These are phyloP conservation scores for Sander lucioperca DNA, from an alignment of 2,113 vertebrate species.

Conservation along the genomic window DNA sequence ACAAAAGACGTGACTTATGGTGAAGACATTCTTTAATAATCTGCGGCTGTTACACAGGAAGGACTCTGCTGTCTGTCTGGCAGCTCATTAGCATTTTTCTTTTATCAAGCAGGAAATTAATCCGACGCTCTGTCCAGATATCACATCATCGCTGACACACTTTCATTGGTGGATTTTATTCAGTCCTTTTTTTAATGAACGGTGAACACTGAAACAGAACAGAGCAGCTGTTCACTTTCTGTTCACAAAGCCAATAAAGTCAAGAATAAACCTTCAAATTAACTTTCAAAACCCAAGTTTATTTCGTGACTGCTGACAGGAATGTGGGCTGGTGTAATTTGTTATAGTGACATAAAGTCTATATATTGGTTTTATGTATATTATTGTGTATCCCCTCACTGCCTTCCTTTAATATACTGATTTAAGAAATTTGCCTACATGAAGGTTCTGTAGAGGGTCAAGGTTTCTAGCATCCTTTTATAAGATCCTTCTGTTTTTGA, in stretches of 20 bases:
- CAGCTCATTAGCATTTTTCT: slow-evolving; percentile 63
- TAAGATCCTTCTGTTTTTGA: neutral
- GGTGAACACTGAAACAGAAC: slow-evolving; percentile 32
- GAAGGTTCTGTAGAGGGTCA: neutral
- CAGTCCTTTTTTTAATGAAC: slow-evolving; percentile 41
- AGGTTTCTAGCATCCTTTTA: neutral
- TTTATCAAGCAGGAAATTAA: slow-evolving; percentile 65
- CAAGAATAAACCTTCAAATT: slow-evolving; percentile 24
- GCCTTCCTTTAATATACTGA: neutral
- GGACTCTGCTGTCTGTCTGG: slow-evolving; percentile 27
- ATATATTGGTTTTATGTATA: neutral
- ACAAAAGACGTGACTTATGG: neutral
- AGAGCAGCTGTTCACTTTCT: slow-evolving; percentile 30
- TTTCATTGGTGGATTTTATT: slow-evolving; percentile 41
- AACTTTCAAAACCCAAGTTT: slow-evolving; percentile 11
- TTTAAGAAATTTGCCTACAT: neutral
- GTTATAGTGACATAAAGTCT: neutral
- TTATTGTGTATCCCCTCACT: neutral
- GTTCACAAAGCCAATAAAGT: slow-evolving; percentile 17
- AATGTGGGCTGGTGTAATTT: neutral
- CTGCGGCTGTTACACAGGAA: slow-evolving; percentile 37
- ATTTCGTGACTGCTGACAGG: slow-evolving; percentile 15
- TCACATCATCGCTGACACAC: slow-evolving; percentile 45
- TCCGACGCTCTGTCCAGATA: slow-evolving; percentile 47
- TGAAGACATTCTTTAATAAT: slow-evolving; percentile 27